Percentiles rank a stretch among this genome's conserved stretches.
Evolutionary conservation across 2,113 vertebrate species (phyloP).

Genomic region (Formicarius rufipectus): DNA sequence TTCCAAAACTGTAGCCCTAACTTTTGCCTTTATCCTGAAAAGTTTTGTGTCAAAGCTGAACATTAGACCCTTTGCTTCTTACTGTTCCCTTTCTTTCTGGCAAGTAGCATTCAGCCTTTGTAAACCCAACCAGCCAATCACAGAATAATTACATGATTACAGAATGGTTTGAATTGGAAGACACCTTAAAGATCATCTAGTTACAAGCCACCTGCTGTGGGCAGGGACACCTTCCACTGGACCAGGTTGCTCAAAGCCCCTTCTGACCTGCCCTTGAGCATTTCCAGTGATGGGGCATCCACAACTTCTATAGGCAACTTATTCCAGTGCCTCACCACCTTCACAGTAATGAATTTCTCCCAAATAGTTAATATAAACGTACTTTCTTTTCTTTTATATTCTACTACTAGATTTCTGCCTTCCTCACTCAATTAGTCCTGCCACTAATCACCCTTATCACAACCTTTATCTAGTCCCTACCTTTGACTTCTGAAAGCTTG

Average conservation of each 20-base stretch:
- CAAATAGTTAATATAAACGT: not conserved
- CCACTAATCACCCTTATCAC: not conserved
- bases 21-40: not conserved
- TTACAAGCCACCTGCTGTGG: fast-evolving
- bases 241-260: not conserved
- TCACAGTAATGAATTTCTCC: not conserved
- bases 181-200: not conserved
- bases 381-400: not conserved
- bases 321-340: not conserved
- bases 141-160: not conserved
- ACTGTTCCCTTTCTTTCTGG: not conserved
- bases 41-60: not conserved
- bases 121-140: not conserved
- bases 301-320: not conserved
- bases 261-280: not conserved
- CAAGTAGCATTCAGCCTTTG: not conserved
- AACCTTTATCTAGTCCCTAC: not conserved
- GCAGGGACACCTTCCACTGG: not conserved
- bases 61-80: not conserved
- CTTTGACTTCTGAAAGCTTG: not conserved
- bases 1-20: not conserved
- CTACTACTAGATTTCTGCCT: not conserved
- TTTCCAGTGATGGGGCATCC: not conserved
- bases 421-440: not conserved
- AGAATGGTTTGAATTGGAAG: not conserved